Evolutionary conservation across 2,797 vertebrate species (phyloP).

Genomic region (Lemur catta): DNA sequence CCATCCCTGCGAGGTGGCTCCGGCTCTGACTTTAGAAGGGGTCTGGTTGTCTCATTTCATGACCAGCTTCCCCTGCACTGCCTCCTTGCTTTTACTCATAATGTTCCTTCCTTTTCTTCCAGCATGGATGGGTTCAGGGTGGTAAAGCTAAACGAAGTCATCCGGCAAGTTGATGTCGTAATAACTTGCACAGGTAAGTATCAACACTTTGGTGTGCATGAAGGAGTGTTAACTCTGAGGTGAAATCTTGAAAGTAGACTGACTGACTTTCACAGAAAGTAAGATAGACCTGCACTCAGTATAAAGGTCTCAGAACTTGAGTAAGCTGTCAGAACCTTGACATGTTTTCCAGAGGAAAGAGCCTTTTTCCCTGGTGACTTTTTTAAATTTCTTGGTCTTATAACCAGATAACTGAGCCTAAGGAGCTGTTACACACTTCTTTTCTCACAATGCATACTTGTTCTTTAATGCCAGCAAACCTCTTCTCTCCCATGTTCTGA

Average conservation of each 20-base stretch:
- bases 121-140: conserved; percentile 99
- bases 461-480: not conserved
- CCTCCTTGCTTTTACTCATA: conserved; percentile 23
- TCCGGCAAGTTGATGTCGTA: conserved; percentile 97
- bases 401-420: not conserved
- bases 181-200: conserved; percentile 98
- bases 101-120: conserved; percentile 71
- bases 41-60: not conserved
- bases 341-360: not conserved
- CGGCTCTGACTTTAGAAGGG: not conserved
- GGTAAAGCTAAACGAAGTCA: conserved; percentile 97
- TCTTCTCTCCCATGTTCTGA: not conserved
- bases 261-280: not conserved
- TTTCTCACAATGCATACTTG: not conserved
- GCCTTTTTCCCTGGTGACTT: not conserved
- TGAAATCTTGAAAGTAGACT: not conserved
- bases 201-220: not conserved
- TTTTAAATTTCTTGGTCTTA: not conserved
- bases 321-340: not conserved
- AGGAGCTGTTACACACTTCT: not conserved
- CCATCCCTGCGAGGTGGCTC: not conserved
- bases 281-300: not conserved
- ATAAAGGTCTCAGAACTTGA: not conserved
- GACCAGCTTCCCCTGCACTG: not conserved
- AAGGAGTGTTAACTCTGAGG: not conserved